phyloP scores from a whole-genome alignment of 2,888 invertebrate species.

The Leptinotarsa juncta region DNA sequence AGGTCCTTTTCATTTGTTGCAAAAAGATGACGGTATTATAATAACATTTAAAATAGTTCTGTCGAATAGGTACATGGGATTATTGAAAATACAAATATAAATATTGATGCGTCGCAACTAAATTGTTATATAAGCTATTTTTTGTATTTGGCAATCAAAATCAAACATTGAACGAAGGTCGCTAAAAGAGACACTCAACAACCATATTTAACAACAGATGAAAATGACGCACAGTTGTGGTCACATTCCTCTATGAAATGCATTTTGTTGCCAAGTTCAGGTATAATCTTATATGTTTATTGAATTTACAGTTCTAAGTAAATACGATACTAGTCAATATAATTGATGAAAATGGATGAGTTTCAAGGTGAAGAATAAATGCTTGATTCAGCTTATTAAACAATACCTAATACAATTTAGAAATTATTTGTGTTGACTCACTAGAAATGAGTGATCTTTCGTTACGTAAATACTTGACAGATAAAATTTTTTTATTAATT shows the following conservation, averaged over 20 bases:
- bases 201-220: background rate
- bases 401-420: no score
- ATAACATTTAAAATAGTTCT: no score
- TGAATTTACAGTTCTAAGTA: background rate
- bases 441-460: no score
- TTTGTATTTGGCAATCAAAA: background rate
- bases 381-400: no score
- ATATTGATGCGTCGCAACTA: background rate
- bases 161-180: background rate
- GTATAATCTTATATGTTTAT: background rate
- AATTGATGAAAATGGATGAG: no score
- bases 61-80: background rate
- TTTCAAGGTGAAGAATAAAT: no score
- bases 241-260: background rate
- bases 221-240: constrained; percentile 3
- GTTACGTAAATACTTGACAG: no score
- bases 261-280: background rate
- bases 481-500: no score
- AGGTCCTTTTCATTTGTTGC: no score
- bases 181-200: background rate
- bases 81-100: background rate
- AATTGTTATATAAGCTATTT: background rate
- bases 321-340: background rate
- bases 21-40: no score
- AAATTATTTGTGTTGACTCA: no score